Conservation (phyloP, 1,140 invertebrate genomes). For the Diploscapter pachys region DNA sequence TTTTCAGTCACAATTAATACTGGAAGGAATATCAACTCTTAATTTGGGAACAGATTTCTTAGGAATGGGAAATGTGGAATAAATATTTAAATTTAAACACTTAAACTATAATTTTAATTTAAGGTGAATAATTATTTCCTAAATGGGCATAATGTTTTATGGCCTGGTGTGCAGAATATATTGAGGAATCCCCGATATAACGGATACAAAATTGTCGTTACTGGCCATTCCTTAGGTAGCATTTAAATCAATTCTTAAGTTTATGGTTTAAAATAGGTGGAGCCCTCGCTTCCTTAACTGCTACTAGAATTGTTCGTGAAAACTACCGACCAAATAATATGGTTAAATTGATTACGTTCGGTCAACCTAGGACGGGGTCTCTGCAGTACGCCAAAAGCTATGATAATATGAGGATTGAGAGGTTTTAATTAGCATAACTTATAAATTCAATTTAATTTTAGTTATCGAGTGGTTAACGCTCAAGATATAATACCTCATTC, state of each 20-base stretch:
- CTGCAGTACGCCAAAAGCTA: constrained; percentile 11
- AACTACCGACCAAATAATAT: background rate
- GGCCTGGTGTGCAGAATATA: constrained; percentile 1
- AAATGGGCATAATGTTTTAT: constrained; percentile 6
- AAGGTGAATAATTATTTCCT: constrained; percentile 11
- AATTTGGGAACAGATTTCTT: constrained; percentile 5
- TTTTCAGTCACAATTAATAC: constrained; percentile 14
- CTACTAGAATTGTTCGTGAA: background rate
- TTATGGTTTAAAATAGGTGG: background rate
- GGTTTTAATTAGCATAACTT: background rate
- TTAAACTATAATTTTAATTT: background rate
- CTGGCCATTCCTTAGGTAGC: constrained; percentile 2
- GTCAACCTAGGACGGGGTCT: constrained; percentile 11
- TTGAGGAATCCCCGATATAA: constrained; percentile 10
- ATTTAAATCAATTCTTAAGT: no score
- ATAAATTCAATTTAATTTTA: background rate
- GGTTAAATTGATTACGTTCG: constrained; percentile 4
- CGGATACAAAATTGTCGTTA: background rate
- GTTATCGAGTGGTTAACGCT: constrained; percentile 10
- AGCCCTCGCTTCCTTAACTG: constrained; percentile 9
- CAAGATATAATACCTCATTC: constrained; percentile 7
- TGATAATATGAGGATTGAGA: constrained; percentile 4
- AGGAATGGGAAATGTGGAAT: constrained; percentile 11
- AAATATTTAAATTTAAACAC: no score
- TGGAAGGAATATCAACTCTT: constrained; percentile 12